Evolutionary conservation across 2,888 invertebrate species (phyloP).

Genomic region (Caenorhabditis wallacei): DNA sequence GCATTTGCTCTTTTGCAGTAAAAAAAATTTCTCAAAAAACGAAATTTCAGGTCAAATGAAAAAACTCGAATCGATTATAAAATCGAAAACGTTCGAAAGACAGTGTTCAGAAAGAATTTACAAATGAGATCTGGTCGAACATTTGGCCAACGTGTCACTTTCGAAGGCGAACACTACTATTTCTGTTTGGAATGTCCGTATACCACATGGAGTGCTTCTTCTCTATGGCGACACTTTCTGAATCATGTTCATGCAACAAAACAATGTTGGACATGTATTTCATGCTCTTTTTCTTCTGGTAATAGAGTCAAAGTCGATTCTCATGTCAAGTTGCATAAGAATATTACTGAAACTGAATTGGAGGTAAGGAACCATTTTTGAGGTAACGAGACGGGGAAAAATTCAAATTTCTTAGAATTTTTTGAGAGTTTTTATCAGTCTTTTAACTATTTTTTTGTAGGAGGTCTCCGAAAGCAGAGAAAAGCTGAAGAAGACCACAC

Average conservation of each 20-base stretch:
- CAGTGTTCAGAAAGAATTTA: neutral
- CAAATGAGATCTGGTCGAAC: conserved; percentile 7
- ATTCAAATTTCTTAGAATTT: too few relatives aligned
- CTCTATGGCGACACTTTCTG: conserved; percentile 32
- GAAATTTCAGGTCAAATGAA: neutral
- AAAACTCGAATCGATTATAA: neutral
- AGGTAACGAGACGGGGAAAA: too few relatives aligned
- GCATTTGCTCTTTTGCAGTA: too few relatives aligned
- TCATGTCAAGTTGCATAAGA: conserved; percentile 15
- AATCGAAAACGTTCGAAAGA: neutral
- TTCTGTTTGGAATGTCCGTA: conserved; percentile 27
- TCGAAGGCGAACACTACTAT: neutral
- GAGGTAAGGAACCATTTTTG: too few relatives aligned
- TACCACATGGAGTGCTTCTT: conserved; percentile 20
- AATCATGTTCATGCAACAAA: conserved; percentile 12
- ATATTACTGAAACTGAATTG: neutral
- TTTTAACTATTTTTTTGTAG: too few relatives aligned
- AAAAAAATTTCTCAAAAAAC: neutral
- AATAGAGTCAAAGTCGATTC: neutral
- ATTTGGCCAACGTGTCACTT: conserved; percentile 4
- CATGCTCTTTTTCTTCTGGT: conserved; percentile 15
- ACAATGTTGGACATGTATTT: neutral
- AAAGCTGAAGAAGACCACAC: too few relatives aligned
- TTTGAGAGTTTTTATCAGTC: too few relatives aligned
- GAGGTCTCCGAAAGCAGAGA: too few relatives aligned